phyloP scores from a whole-genome alignment of 2,888 invertebrate species.

The Iselma pallidipennis region DNA sequence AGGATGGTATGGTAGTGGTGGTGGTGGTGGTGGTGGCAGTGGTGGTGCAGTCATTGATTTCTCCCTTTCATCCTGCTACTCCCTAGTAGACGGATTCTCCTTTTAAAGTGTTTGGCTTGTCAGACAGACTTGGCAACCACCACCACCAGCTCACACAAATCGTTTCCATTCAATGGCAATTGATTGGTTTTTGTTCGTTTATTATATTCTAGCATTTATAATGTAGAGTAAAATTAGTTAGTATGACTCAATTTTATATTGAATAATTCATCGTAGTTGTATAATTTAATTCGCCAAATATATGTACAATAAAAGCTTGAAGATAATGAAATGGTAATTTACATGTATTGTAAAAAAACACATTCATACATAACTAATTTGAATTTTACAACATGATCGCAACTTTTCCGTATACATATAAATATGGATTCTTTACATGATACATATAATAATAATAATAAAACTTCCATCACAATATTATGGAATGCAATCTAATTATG shows the following conservation, averaged over 20 bases:
- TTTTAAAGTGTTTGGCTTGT: no score
- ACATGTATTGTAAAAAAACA: background rate
- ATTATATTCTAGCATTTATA: no score
- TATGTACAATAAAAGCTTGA: background rate
- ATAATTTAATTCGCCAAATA: background rate
- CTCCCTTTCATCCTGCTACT: no score
- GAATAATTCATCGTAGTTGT: background rate
- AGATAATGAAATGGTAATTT: background rate
- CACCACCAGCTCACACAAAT: no score
- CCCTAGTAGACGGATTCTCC: no score
- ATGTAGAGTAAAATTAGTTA: no score
- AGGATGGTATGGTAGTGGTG: no score
- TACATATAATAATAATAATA: background rate
- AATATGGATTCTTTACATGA: background rate
- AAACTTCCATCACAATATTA: background rate
- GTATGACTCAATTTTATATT: background rate
- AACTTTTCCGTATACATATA: background rate
- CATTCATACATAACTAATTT: no score
- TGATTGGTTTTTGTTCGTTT: background rate
- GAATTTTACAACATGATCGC: background rate
- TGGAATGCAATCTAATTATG: background rate
- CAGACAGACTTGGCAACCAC: no score
- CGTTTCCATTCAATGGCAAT: no score
- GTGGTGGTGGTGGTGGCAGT: no score
- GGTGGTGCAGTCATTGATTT: no score